A percentile compares a stretch with the other conserved stretches of the same genome.
Evolutionary conservation across 2,888 invertebrate species (phyloP).

Genomic region (Dichetophora obliterata): DNA sequence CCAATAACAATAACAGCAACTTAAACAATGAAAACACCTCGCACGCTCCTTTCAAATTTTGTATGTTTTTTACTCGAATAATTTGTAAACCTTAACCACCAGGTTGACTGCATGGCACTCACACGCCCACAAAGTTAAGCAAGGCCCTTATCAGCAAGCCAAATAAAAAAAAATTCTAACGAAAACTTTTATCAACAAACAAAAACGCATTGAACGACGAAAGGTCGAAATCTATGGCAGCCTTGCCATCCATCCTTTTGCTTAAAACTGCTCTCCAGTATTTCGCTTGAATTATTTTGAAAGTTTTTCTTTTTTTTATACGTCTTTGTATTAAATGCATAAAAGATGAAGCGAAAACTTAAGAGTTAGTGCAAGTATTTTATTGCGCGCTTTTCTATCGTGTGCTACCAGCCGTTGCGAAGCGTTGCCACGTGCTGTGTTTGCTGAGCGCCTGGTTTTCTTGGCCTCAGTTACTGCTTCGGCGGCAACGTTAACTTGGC

Average conservation of each 20-base stretch:
- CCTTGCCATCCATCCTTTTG: too few relatives aligned
- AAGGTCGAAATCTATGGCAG: background rate
- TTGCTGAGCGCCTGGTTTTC: constrained; percentile 62
- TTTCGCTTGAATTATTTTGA: too few relatives aligned
- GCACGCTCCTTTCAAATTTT: background rate
- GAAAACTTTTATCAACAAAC: background rate
- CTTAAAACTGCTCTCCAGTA: too few relatives aligned
- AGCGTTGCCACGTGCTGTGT: constrained; percentile 24
- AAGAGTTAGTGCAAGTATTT: background rate
- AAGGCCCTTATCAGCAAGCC: background rate
- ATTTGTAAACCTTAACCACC: background rate
- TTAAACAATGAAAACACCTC: background rate
- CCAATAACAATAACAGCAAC: background rate
- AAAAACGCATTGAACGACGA: background rate
- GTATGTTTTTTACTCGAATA: background rate
- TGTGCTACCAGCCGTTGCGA: background rate
- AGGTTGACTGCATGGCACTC: background rate
- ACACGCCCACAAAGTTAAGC: too few relatives aligned
- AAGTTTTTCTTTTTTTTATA: too few relatives aligned
- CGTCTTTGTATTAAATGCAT: too few relatives aligned
- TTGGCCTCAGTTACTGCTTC: constrained; percentile 60
- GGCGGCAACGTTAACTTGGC: constrained; percentile 37
- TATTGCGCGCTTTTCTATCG: background rate
- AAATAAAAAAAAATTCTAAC: background rate
- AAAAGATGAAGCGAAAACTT: too few relatives aligned